Percentiles rank a stretch among this genome's conserved stretches.
These are phyloP conservation scores for Sisyra terminalis DNA, from an alignment of 2,888 invertebrate genomes.

Conservation along the genomic window DNA sequence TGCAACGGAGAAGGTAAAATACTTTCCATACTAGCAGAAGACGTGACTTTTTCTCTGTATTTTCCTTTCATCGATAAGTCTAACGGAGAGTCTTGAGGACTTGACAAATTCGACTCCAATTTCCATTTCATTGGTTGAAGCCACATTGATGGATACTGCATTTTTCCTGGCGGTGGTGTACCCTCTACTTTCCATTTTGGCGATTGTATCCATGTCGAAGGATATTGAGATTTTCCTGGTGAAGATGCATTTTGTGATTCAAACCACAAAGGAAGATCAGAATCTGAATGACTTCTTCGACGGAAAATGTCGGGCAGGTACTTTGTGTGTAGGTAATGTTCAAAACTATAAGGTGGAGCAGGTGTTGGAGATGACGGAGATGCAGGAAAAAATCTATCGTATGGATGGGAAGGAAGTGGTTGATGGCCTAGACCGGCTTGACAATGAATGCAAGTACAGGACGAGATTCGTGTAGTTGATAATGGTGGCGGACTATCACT, in stretches of 20 bases:
- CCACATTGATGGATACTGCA: neutral
- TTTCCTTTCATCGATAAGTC: slow-evolving; percentile 64
- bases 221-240: slow-evolving; percentile 23
- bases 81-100: slow-evolving; percentile 68
- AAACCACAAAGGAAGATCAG: slow-evolving; percentile 40
- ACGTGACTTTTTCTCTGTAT: slow-evolving; percentile 18
- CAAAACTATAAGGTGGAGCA: slow-evolving; percentile 36
- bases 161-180: neutral
- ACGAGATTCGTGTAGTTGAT: slow-evolving; percentile 11
- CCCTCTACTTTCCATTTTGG: neutral
- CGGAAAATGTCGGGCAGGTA: slow-evolving; percentile 44
- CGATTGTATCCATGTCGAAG: slow-evolving; percentile 10
- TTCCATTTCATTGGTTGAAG: slow-evolving; percentile 3
- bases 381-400: slow-evolving; percentile 32
- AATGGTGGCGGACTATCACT: slow-evolving; percentile 25
- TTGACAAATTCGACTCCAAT: slow-evolving; percentile 32
- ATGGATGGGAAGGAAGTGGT: slow-evolving; percentile 24
- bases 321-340: slow-evolving; percentile 44
- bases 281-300: slow-evolving; percentile 46
- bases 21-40: slow-evolving; percentile 18
- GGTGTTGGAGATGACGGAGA: slow-evolving; percentile 38
- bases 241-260: slow-evolving; percentile 27
- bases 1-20: slow-evolving; percentile 25
- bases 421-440: slow-evolving; percentile 22
- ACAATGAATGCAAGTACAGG: slow-evolving; percentile 26